Evolutionary conservation across 1,140 invertebrate species (phyloP).

Genomic region (Macrotrachela quadricornifera): DNA sequence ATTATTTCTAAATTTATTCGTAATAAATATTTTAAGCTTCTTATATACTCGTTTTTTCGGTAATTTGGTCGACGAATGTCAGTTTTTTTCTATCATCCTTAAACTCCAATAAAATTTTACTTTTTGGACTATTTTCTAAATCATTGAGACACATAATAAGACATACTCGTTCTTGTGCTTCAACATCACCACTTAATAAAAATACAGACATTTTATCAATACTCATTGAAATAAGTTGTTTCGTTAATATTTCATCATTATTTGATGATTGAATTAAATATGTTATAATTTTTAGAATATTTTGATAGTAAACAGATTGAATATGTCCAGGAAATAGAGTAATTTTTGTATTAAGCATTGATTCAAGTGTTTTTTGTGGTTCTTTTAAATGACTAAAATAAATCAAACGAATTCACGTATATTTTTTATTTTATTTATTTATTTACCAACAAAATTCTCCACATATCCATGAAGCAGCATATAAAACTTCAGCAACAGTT

Average conservation of each 20-base stretch:
- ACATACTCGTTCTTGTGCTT: constrained; percentile 74
- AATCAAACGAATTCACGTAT: constrained; percentile 28
- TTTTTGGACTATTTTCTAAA: too few species aligned
- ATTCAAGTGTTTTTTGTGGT: constrained; percentile 40
- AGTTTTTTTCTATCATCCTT: too few species aligned
- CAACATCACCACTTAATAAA: constrained; percentile 66
- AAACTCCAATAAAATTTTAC: too few species aligned
- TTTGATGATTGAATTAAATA: constrained; percentile 22
- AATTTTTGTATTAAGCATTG: constrained; percentile 73
- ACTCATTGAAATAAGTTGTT: constrained; percentile 16
- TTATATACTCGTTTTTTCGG: too few species aligned
- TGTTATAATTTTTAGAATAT: constrained; percentile 80
- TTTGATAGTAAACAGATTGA: constrained; percentile 31
- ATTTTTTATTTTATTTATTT: background rate
- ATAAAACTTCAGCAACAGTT: constrained; percentile 44
- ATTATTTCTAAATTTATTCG: too few species aligned
- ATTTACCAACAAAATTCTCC: constrained; percentile 73
- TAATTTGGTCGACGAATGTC: too few species aligned
- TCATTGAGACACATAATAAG: too few species aligned
- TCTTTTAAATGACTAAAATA: constrained; percentile 52
- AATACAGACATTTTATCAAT: constrained; percentile 58
- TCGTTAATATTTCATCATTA: too few species aligned
- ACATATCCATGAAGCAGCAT: constrained; percentile 90
- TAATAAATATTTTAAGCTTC: too few species aligned
- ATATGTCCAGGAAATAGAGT: constrained; percentile 49